Base-by-base conservation (phyloP, 2,113 vertebrate species). In the Pachycephala philippinensis region DNA sequence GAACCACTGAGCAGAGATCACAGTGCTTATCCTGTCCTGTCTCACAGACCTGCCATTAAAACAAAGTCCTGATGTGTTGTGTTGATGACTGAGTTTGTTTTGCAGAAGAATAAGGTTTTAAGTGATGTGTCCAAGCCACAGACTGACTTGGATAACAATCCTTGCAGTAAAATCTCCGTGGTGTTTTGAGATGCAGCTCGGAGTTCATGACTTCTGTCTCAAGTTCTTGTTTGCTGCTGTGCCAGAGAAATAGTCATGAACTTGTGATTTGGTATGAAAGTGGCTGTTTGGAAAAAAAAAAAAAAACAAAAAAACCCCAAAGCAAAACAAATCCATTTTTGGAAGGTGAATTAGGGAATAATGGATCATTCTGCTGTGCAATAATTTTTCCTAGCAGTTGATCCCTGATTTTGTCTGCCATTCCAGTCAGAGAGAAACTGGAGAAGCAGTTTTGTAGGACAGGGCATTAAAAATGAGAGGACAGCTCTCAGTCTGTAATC, bases 181-280 rank as follows among this genome's bases (percentile, higher is more conserved):
- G 66, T 85, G 78, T 82, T 96, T 88, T 87, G 79, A 91, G 82
- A 83, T 94, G 78, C 63, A 80, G 53, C 65, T 53, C 28, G 18
- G 84, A 80, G 91, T 93, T 95, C 75, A 40, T 86, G 74, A 52
- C 74, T 96, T 87, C 23, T 76, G 53, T 82, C 78, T 96, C 42
- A 53, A 94, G 37, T 84, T 93, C 53, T 87, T 84, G 70, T 81
- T 84, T 85, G 78, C 89, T 87, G 56, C 74, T 71, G 11, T 93
- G 91, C 89, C 93, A 96, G 89, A 89, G 42, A 54, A 96, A 91
- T 66, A 95, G 84, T 96, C 89, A 93, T 92, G 77, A 91, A 63
- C 70, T 94, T 90, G 90, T 95, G 87, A 96, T 94, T 79, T 83
- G 61, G 40, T 96, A 52, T 66, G 84, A 39, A 94, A 93, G 31